Percentiles rank a stretch among this genome's conserved stretches.
These are phyloP conservation scores for Etheostoma cragini DNA, from an alignment of 2,113 vertebrate species.

Conservation along the genomic window DNA sequence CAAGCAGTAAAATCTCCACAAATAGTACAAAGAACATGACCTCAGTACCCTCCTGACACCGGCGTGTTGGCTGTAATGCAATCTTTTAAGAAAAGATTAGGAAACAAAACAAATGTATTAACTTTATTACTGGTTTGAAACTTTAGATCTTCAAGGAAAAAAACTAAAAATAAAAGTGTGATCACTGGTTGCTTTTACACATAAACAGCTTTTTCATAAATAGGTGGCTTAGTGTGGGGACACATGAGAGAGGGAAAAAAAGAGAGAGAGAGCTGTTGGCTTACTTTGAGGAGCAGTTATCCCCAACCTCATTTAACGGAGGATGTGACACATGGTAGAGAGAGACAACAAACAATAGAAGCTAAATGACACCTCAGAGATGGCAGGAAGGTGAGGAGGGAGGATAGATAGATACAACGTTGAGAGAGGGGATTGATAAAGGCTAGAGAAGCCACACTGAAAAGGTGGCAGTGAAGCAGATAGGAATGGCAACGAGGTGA, in stretches of 20 bases:
- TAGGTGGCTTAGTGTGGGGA: background rate
- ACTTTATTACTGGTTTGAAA: background rate
- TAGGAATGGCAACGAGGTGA: conserved; percentile 47
- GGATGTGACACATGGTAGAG: conserved; percentile 7
- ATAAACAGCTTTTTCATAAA: background rate
- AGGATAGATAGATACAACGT: conserved; percentile 34
- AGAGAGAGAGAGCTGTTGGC: background rate
- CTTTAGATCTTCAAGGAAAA: background rate
- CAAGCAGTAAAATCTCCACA: no score
- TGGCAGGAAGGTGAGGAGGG: conserved; percentile 16
- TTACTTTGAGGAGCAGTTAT: conserved; percentile 17
- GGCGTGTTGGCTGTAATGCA: background rate
- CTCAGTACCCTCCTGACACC: background rate
- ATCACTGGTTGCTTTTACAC: background rate
- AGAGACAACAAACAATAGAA: conserved; percentile 12
- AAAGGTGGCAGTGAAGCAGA: conserved; percentile 35
- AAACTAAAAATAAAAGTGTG: background rate
- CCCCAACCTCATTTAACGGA: conserved; percentile 24
- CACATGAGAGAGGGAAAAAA: background rate
- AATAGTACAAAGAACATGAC: background rate
- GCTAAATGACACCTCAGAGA: conserved; percentile 47
- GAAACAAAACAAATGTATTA: background rate
- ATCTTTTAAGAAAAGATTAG: background rate
- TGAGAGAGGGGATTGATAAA: conserved; percentile 37
- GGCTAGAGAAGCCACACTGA: conserved; percentile 44